phyloP scores from a whole-genome alignment of 2,797 vertebrate genomes.

The Ctenopoma kingsleyae region DNA sequence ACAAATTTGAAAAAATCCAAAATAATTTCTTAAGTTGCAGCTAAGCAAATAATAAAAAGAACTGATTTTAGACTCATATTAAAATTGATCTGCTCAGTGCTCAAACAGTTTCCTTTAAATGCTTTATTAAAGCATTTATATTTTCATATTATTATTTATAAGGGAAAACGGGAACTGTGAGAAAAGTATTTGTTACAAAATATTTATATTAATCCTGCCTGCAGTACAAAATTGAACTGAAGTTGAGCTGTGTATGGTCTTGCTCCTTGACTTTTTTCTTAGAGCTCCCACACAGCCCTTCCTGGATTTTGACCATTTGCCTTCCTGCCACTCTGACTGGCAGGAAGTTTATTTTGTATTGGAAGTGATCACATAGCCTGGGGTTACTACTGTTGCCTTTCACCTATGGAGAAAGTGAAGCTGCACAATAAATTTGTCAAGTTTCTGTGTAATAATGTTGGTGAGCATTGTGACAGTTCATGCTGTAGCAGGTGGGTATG shows the following conservation, averaged over 20 bases:
- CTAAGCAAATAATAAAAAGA: background rate
- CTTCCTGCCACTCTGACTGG: constrained; percentile 4
- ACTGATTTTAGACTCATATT: background rate
- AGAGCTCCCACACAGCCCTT: background rate
- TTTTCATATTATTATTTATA: background rate
- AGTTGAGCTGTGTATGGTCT: background rate
- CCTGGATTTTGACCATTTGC: background rate
- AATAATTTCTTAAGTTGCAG: too few species aligned
- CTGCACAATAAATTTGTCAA: background rate
- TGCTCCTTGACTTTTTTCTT: background rate
- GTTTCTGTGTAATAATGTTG: background rate
- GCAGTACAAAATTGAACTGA: background rate
- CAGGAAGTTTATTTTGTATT: constrained; percentile 29
- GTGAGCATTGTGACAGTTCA: background rate
- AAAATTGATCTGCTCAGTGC: background rate
- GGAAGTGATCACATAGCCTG: constrained; percentile 22
- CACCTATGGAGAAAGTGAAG: constrained; percentile 16
- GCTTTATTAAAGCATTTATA: background rate
- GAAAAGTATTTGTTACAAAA: background rate
- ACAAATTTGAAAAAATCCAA: too few species aligned
- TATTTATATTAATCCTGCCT: background rate
- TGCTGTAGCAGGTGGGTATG: background rate
- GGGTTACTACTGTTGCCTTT: constrained; percentile 20
- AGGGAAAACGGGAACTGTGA: background rate
- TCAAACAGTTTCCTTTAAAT: background rate